phyloP scores from a whole-genome alignment of 2,113 vertebrate genomes.

The Rhynchomys soricoides region DNA sequence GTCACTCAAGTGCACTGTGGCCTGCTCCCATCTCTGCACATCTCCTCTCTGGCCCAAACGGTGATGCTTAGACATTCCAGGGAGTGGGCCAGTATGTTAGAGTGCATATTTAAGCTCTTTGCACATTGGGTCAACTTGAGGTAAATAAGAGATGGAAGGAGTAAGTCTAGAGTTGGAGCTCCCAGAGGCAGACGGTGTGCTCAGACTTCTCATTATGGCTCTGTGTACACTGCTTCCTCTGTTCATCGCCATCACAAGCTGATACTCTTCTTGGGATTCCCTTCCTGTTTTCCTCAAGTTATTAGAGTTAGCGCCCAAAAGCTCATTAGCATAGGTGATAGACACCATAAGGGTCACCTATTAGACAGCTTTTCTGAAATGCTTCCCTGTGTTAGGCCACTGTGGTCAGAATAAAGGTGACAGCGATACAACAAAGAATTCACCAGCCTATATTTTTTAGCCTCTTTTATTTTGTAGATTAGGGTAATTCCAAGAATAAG shows the following conservation, averaged over 20 bases:
- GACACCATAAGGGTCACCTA: not conserved
- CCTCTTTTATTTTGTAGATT: constrained; percentile 5
- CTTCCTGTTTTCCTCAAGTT: not conserved
- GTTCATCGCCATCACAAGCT: not conserved
- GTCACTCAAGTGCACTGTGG: not conserved
- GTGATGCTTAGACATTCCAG: not conserved
- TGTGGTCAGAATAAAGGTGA: not conserved
- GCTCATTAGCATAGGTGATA: not conserved
- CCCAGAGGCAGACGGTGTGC: not conserved
- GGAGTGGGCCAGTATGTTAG: not conserved
- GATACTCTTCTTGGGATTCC: not conserved
- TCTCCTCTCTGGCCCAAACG: not conserved
- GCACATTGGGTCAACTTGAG: not conserved
- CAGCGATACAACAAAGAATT: not conserved
- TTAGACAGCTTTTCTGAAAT: not conserved
- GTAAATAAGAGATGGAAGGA: not conserved
- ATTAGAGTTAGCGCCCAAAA: not conserved
- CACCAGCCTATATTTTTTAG: not conserved
- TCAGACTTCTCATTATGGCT: not conserved
- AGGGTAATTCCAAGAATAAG: constrained; percentile 44
- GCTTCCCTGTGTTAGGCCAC: not conserved
- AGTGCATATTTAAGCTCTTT: not conserved
- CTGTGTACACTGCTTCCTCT: not conserved
- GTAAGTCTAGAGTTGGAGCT: not conserved
- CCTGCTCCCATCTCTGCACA: not conserved